Evolutionary conservation across 2,113 vertebrate species (phyloP), one percentile per base, ranked within the genome.

Genomic region (Stercorarius parasiticus): DNA sequence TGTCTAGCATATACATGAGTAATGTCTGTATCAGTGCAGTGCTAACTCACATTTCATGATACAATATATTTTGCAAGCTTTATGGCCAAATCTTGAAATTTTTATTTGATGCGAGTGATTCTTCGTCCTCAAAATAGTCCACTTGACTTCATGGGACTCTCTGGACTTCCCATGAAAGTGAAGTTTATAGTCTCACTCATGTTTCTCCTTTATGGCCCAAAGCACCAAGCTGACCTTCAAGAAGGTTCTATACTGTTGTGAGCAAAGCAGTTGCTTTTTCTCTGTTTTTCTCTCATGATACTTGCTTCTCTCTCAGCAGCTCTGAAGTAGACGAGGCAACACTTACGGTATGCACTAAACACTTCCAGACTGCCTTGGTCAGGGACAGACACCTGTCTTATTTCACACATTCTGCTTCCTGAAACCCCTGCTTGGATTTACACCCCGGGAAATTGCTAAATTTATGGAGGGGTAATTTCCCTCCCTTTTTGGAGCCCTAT

Each of bases 341-440:
- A 0, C 38, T 52, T 43, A 19, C 4, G 66, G 53, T 74, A 61
- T 42, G 70, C 62, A 70, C 81, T 94, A 87, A 96, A 89, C 78
- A 29, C 53, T 95, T 97, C 94, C 93, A 95, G 88, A 80, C 81
- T 15, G n/a, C 83, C 58, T 56, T 19, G 22, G 59, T 29, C 91
- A 79, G 86, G 72, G 92, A 86, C 77, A 87, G 52, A 49, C 96
- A 95, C 93, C 93, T 95, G 94, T 88, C 94, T 96, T 84, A 70
- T 93, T 96, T 95, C 97, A 95, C 83, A 91, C 30, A 0, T 96
- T 90, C 86, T 89, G 88, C 73, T 90, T 77, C 94, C 91, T 58
- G 61, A 89, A 87, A 93, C 66, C 64, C 43, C 92, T 92, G 86
- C 81, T 86, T 96, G 94, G 73, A 94, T 94, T 95, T 95, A 94